Base-by-base conservation (phyloP, 2,888 invertebrate genomes). In the Petrolisthes cinctipes region DNA sequence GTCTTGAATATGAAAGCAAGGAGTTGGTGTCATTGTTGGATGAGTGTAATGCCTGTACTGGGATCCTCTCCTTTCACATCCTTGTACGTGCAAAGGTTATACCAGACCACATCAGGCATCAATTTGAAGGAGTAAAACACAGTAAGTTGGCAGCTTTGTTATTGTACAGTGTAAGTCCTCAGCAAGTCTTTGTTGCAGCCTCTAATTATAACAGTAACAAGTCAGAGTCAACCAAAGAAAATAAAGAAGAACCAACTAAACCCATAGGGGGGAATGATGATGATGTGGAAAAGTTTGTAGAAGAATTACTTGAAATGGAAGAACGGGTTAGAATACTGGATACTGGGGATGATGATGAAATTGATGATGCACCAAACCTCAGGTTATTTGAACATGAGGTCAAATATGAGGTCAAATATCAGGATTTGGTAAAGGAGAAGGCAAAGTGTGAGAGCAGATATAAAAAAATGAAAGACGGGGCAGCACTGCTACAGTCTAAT, bases 321-420 rank as follows among this genome's bases (percentile, higher is more conserved):
- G 91, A 91, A 56, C n/a, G 73, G 51, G 79, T 87, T 11, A 79
- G 90, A 51, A 68, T 81, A 5, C 51, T 90, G n/a, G 89, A 86
- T 6, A 85, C 84, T 61, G 82, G 83, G 54, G 71, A 79, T 54
- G 73, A 57, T 57, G 79, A 83, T 9, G 14, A n/a, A 71, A 23
- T 61, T 66, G 1, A 3, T 61, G 17, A 1, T 23, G 9, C 11
- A 37, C 14, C 20, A 2, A 20, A 56, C 51, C 14, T 0, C 53
- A 23, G 6, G 6, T 4, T 66, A 4, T 11, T 4, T 23, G n/a
- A 20, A 53, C 5, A 51, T 17, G 1, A 54, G n/a, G 20, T 85
- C 20, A 20, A 7, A 17, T 20, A 20, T 54, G 73, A 79, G 14
- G 56, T 87, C 17, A 37, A 5, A 2, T 9, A 54, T 56, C 51